phyloP scores from a whole-genome alignment of 1,140 invertebrate genomes.

The Orussus abietinus region DNA sequence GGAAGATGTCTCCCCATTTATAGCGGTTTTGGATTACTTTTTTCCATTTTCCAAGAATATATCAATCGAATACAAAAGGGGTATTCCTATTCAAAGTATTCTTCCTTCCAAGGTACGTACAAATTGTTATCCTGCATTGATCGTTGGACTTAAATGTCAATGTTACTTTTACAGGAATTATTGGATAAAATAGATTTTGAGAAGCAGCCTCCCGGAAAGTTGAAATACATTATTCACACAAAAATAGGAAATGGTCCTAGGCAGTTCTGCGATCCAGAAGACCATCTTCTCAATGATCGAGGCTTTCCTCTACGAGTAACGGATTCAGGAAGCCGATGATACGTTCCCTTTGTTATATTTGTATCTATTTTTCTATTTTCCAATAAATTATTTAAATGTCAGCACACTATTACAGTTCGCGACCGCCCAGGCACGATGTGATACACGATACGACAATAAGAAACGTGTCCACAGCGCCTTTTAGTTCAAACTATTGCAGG shows the following conservation, averaged over 20 bases:
- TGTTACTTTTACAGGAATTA: conserved; percentile 42
- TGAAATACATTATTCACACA: conserved; percentile 85
- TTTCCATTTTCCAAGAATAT: conserved; percentile 62
- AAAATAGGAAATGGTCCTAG: conserved; percentile 70
- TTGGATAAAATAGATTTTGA: conserved; percentile 45
- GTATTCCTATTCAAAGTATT: conserved; percentile 46
- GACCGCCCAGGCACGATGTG: too few species aligned
- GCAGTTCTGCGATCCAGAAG: conserved; percentile 46
- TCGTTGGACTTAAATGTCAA: conserved; percentile 1
- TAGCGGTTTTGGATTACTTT: conserved; percentile 64
- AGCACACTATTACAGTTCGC: too few species aligned
- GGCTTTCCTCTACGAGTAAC: too few species aligned
- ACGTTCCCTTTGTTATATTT: too few species aligned
- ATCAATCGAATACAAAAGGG: conserved; percentile 56
- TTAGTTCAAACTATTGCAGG: too few species aligned
- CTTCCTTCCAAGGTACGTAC: conserved; percentile 31
- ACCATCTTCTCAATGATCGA: conserved; percentile 56
- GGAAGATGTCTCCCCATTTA: conserved; percentile 66
- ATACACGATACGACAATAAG: too few species aligned
- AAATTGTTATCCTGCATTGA: conserved; percentile 10
- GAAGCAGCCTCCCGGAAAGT: conserved; percentile 52
- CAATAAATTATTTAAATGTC: too few species aligned
- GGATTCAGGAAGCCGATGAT: too few species aligned
- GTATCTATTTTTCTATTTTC: too few species aligned
- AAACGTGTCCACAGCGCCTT: too few species aligned